Conservation (phyloP, 2,797 vertebrate species). For the Eupleurogrammus muticus region DNA sequence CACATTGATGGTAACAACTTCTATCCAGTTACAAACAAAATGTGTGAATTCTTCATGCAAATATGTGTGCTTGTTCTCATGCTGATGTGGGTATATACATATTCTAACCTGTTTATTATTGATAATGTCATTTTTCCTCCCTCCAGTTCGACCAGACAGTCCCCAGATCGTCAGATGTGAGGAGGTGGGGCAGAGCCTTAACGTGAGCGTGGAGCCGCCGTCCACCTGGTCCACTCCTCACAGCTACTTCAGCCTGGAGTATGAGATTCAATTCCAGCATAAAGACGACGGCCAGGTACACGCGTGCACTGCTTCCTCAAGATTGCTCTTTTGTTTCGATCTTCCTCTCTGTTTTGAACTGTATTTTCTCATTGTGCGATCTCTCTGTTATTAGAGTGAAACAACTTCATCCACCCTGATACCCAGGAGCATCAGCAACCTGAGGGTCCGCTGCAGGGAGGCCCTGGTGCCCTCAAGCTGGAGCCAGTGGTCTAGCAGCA, state of each 20-base stretch:
- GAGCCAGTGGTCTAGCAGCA: constrained; percentile 84
- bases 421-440: constrained; percentile 59
- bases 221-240: constrained; percentile 79
- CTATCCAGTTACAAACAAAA: not conserved
- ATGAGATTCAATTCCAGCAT: constrained; percentile 76
- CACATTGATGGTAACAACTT: too few relatives aligned
- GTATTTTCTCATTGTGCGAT: constrained; percentile 19
- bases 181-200: constrained; percentile 26
- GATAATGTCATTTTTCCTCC: constrained; percentile 24
- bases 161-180: constrained; percentile 57
- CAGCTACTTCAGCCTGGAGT: constrained; percentile 83
- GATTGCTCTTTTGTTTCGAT: not conserved
- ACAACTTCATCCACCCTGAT: constrained; percentile 42
- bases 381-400: constrained; percentile 34
- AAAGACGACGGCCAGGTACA: constrained; percentile 75
- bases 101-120: not conserved
- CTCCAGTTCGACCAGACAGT: constrained; percentile 73
- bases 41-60: not conserved
- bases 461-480: constrained; percentile 74
- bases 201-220: constrained; percentile 73
- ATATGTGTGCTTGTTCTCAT: not conserved
- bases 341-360: not conserved
- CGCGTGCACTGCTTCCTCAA: not conserved
- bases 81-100: too few relatives aligned
- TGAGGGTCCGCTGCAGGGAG: constrained; percentile 83